These are phyloP conservation scores for Drosophila punjabiensis DNA, from an alignment of 1,140 invertebrate species.

Conservation along the genomic window DNA sequence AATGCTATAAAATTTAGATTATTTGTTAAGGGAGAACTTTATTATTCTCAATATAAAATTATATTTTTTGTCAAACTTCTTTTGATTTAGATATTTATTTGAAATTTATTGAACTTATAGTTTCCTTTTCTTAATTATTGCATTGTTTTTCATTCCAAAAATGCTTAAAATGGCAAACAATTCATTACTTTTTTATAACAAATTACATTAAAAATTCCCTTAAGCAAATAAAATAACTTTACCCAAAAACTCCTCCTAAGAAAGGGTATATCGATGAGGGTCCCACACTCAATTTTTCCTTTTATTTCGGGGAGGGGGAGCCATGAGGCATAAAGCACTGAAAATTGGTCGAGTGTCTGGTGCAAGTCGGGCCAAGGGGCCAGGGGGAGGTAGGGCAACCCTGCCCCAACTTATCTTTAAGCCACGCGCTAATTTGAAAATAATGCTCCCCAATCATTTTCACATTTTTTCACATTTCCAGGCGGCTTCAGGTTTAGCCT, in stretches of 20 bases:
- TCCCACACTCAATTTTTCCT: constrained; percentile 10
- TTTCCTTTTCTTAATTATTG: too few relatives aligned
- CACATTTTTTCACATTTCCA: constrained; percentile 55
- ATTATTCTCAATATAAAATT: background rate
- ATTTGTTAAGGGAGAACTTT: too few relatives aligned
- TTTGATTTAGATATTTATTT: too few relatives aligned
- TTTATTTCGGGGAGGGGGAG: background rate
- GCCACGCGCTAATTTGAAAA: constrained; percentile 82
- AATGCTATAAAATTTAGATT: too few relatives aligned
- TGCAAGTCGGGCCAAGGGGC: background rate
- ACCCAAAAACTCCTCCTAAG: background rate
- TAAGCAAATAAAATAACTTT: too few relatives aligned
- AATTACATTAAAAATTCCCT: too few relatives aligned
- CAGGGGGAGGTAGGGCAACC: constrained; percentile 1
- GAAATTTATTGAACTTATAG: too few relatives aligned
- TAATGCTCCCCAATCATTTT: constrained; percentile 82
- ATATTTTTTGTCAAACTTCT: too few relatives aligned
- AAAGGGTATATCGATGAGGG: background rate
- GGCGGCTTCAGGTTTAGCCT: constrained; percentile 15
- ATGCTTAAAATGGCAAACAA: too few relatives aligned
- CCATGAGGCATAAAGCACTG: constrained; percentile 36
- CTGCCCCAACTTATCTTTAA: constrained; percentile 44
- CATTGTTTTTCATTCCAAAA: too few relatives aligned
- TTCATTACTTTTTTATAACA: too few relatives aligned
- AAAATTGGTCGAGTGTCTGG: constrained; percentile 11